Percentiles rank a stretch among this genome's conserved stretches.
phyloP scores from a whole-genome alignment of 2,888 invertebrate species.

The Cryptocephalus primarius region DNA sequence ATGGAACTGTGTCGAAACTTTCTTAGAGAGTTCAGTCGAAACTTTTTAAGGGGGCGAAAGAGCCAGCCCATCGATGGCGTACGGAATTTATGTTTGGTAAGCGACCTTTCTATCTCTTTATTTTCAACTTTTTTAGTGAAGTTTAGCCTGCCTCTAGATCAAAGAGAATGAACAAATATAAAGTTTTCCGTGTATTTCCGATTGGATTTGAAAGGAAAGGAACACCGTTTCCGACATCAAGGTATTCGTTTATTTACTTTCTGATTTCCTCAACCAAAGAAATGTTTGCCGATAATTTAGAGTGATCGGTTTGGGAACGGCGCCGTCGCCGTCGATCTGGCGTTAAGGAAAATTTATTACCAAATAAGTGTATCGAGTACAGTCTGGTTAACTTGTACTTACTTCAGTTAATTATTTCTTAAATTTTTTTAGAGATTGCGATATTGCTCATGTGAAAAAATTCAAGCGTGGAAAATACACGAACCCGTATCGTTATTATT shows the following conservation, averaged over 20 bases:
- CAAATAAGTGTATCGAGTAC: no score
- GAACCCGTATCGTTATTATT: no score
- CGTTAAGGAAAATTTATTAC: not conserved
- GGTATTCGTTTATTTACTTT: not conserved
- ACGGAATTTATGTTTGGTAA: constrained; percentile 2
- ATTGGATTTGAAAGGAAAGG: constrained; percentile 3
- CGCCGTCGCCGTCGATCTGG: not conserved
- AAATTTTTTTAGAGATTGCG: no score
- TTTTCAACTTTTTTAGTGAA: not conserved
- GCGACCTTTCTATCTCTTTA: not conserved
- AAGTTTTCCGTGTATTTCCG: constrained; percentile 6
- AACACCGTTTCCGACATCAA: not conserved
- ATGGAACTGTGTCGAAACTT: no score
- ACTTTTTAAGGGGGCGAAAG: no score
- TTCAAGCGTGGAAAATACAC: no score
- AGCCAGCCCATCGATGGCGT: not conserved
- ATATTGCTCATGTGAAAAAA: no score
- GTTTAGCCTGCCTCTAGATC: constrained; percentile 6
- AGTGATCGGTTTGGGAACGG: no score
- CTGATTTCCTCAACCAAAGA: constrained; percentile 1
- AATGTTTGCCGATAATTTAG: not conserved
- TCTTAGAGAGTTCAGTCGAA: no score
- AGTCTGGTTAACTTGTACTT: no score
- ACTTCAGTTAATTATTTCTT: no score
- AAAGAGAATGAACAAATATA: constrained; percentile 15